phyloP scores from a whole-genome alignment of 2,113 vertebrate species.

The Phyllopteryx taeniolatus region DNA sequence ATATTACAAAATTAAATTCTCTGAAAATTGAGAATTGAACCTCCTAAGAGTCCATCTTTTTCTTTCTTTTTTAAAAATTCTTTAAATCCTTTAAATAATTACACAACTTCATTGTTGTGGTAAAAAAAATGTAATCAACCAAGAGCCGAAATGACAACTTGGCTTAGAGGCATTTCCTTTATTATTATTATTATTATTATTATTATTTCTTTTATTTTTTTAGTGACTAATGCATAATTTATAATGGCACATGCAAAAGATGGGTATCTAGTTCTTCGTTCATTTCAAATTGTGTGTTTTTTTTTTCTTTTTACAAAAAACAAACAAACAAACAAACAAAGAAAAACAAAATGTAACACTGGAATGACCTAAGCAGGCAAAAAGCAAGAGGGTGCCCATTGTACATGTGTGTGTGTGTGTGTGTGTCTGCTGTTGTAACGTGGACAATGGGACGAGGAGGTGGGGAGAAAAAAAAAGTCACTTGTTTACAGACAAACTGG shows the following conservation, averaged over 20 bases:
- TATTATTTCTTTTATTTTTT: not conserved
- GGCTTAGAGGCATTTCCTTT: no score
- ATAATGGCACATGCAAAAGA: not conserved
- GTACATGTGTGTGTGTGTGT: slow-evolving; percentile 28
- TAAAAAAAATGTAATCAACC: no score
- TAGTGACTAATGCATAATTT: not conserved
- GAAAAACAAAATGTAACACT: slow-evolving; percentile 40
- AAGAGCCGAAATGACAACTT: no score
- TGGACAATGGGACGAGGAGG: slow-evolving; percentile 69
- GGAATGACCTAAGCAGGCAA: slow-evolving; percentile 36
- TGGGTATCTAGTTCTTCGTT: not conserved
- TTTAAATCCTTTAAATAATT: no score
- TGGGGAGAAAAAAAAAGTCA: slow-evolving; percentile 49
- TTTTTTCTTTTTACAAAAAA: slow-evolving; percentile 7
- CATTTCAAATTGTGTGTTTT: not conserved
- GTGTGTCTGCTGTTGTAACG: slow-evolving; percentile 56
- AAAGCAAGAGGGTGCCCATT: slow-evolving; percentile 57
- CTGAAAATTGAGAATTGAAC: no score
- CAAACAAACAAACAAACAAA: no score
- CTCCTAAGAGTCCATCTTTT: no score
- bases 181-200: no score
- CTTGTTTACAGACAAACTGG: slow-evolving; percentile 79
- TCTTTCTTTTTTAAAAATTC: no score
- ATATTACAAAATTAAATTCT: no score
- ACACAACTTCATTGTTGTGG: no score